phyloP scores from a whole-genome alignment of 2,113 vertebrate species.

The Prolemur simus region DNA sequence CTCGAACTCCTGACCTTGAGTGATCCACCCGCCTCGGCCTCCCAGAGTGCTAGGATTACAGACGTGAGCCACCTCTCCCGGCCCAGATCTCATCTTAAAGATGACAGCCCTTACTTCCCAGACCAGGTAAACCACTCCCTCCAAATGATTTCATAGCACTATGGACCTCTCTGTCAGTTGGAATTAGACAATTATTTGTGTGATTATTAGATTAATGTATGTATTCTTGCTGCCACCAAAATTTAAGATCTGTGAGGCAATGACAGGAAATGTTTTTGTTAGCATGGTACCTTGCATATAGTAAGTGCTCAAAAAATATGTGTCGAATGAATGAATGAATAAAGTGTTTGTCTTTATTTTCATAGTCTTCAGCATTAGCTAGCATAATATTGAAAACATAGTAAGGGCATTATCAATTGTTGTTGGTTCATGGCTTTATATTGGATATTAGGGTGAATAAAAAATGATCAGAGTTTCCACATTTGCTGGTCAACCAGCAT shows the following conservation, averaged over 20 bases:
- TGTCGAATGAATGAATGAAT: background rate
- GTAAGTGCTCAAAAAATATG: background rate
- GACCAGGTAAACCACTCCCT: background rate
- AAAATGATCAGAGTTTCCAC: background rate
- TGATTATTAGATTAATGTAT: background rate
- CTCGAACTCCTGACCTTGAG: too few species aligned
- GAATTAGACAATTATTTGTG: background rate
- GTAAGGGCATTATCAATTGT: background rate
- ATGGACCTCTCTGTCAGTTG: background rate
- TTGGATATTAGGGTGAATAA: background rate
- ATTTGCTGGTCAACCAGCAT: background rate
- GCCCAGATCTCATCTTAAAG: background rate
- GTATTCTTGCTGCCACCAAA: background rate
- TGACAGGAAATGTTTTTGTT: background rate
- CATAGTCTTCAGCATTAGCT: background rate
- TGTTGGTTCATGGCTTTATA: background rate
- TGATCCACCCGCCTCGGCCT: too few species aligned
- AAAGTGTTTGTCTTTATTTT: background rate
- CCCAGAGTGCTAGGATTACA: too few species aligned
- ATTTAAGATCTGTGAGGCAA: background rate
- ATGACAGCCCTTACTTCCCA: background rate
- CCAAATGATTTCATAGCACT: background rate
- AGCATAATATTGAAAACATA: background rate
- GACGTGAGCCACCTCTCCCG: too few species aligned
- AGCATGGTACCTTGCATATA: background rate